Percentiles rank a stretch among this genome's conserved stretches.
These are phyloP conservation scores for Ommatoiulus sabulosus DNA, from an alignment of 2,888 invertebrate genomes.

Conservation along the genomic window DNA sequence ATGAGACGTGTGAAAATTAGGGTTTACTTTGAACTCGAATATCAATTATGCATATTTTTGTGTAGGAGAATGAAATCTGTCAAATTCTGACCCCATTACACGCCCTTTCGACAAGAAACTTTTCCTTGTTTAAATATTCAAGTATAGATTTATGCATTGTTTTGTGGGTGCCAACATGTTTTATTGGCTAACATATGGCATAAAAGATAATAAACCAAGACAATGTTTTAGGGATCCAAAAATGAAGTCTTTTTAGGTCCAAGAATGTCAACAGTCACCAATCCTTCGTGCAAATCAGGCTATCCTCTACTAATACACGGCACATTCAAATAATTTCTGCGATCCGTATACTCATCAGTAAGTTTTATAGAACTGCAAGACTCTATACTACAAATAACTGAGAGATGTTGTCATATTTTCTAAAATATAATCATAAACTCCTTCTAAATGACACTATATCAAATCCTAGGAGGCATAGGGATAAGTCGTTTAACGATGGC, in stretches of 20 bases:
- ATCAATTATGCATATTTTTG: not conserved
- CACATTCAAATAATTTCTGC: not conserved
- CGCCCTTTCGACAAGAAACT: constrained; percentile 2
- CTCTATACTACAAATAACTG: not conserved
- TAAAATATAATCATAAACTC: not conserved
- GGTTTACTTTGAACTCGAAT: not conserved
- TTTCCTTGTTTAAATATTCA: not conserved
- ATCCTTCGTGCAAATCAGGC: not conserved
- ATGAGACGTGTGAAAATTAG: constrained; percentile 10
- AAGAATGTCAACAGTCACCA: not conserved
- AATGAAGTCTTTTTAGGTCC: not conserved
- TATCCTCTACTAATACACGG: not conserved
- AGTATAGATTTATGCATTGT: not conserved
- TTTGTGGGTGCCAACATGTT: constrained; percentile 21
- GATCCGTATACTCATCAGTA: not conserved
- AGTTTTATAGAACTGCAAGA: not conserved
- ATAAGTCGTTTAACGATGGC: not conserved
- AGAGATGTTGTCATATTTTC: not conserved
- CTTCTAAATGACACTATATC: not conserved
- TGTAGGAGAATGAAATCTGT: constrained; percentile 1
- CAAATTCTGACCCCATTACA: not conserved
- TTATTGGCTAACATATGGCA: not conserved
- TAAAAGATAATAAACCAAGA: not conserved
- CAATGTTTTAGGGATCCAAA: not conserved
- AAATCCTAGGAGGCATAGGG: not conserved